These are phyloP conservation scores for Muricea muricata DNA, from an alignment of 92 coral and sea anemone genomes.

Conservation along the genomic window DNA sequence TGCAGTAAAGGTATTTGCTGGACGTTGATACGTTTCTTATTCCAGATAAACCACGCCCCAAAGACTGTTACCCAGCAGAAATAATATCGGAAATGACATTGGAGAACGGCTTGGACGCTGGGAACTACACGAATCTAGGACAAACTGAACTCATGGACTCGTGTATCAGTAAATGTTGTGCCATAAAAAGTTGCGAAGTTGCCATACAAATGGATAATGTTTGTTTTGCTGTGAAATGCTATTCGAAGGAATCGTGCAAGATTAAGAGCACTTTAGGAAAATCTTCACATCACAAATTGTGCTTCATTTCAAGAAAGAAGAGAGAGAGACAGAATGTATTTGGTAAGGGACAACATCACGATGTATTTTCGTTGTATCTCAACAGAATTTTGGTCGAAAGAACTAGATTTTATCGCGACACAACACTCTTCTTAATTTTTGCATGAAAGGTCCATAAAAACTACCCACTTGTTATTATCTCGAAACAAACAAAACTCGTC, in stretches of 20 bases:
- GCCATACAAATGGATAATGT: conserved; percentile 84
- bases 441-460: too few relatives aligned
- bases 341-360: conserved; percentile 9
- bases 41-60: not conserved
- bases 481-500: not conserved
- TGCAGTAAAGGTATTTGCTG: not conserved
- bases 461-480: too few relatives aligned
- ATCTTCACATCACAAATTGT: conserved; percentile 78
- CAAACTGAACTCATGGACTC: conserved; percentile 58
- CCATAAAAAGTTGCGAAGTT: conserved; percentile 75
- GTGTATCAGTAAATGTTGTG: conserved; percentile 84
- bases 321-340: conserved; percentile 34
- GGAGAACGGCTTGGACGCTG: conserved; percentile 86
- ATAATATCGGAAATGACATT: conserved; percentile 68
- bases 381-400: too few relatives aligned
- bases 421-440: not conserved
- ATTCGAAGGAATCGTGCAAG: conserved; percentile 76
- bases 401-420: too few relatives aligned
- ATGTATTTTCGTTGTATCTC: not conserved
- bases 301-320: conserved; percentile 66
- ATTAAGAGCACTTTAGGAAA: conserved; percentile 59
- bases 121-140: conserved; percentile 84
- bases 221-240: conserved; percentile 86
- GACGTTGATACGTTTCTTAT: not conserved
- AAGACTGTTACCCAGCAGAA: conserved; percentile 43